These are phyloP conservation scores for Aplodontia rufa DNA, from an alignment of 2,113 vertebrate genomes.

Conservation along the genomic window DNA sequence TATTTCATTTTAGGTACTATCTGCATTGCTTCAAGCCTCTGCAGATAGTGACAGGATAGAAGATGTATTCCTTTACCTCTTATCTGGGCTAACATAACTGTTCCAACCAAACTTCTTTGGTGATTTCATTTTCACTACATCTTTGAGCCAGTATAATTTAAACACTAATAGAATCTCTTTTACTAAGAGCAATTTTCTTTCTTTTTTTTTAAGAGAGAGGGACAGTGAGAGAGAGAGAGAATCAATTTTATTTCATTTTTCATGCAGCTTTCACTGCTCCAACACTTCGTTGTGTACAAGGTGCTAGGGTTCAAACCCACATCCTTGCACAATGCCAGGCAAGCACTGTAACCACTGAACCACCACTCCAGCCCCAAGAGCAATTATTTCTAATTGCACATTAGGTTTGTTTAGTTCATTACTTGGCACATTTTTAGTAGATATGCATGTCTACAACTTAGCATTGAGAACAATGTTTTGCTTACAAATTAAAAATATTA, in stretches of 20 bases:
- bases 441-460: slow-evolving; percentile 3
- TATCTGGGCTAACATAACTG: slow-evolving; percentile 54
- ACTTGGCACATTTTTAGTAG: slow-evolving; percentile 41
- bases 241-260: too few species aligned
- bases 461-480: neutral
- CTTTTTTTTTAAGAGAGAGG: too few species aligned
- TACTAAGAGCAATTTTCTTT: slow-evolving; percentile 53
- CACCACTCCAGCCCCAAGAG: too few species aligned
- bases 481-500: slow-evolving; percentile 29
- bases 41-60: slow-evolving; percentile 3
- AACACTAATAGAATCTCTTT: neutral
- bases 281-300: too few species aligned
- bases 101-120: slow-evolving; percentile 2
- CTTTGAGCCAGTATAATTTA: slow-evolving; percentile 22
- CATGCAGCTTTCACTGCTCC: too few species aligned
- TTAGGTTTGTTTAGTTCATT: slow-evolving; percentile 44
- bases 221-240: too few species aligned
- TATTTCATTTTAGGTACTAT: slow-evolving; percentile 29
- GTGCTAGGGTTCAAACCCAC: too few species aligned
- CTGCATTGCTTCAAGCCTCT: neutral
- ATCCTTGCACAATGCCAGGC: too few species aligned
- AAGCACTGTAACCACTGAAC: too few species aligned
- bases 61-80: neutral
- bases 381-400: slow-evolving; percentile 33
- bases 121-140: slow-evolving; percentile 52